Percentiles rank a stretch among this genome's conserved stretches.
Evolutionary conservation across 2,888 invertebrate species (phyloP).

Genomic region (Augiades crinisus): DNA sequence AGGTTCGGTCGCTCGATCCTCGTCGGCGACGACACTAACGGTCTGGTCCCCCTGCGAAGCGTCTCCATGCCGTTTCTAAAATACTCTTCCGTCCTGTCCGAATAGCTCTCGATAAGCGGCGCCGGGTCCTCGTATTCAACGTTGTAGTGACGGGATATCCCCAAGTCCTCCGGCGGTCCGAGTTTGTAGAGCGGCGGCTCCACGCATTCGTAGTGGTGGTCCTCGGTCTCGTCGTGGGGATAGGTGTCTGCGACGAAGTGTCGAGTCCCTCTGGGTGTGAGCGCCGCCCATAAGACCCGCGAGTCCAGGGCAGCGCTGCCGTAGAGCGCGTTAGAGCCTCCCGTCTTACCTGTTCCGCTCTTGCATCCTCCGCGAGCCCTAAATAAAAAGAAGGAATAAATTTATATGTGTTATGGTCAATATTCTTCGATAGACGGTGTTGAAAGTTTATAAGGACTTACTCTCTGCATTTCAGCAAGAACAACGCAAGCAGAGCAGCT

Average conservation of each 20-base stretch:
- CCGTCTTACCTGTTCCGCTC: constrained; percentile 76
- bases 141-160: constrained; percentile 89
- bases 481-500: constrained; percentile 88
- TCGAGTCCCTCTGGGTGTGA: constrained; percentile 90
- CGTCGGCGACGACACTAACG: constrained; percentile 89
- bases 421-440: too few relatives aligned
- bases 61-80: constrained; percentile 72
- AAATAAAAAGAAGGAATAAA: too few relatives aligned
- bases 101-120: constrained; percentile 87
- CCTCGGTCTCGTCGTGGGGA: constrained; percentile 82
- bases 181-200: constrained; percentile 80
- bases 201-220: constrained; percentile 87
- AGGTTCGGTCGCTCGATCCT: constrained; percentile 91
- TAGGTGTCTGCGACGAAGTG: constrained; percentile 87
- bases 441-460: constrained; percentile 70
- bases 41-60: constrained; percentile 78
- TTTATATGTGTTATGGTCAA: neutral
- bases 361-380: constrained; percentile 79
- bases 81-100: constrained; percentile 73
- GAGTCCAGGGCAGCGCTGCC: constrained; percentile 83
- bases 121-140: constrained; percentile 92
- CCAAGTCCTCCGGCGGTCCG: constrained; percentile 69
- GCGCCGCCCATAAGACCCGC: constrained; percentile 90
- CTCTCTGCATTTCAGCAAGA: constrained; percentile 92
- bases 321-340: constrained; percentile 70